Percentiles rank a stretch among this genome's conserved stretches.
phyloP scores from a whole-genome alignment of 2,888 invertebrate species.

The Sesamia inferens region DNA sequence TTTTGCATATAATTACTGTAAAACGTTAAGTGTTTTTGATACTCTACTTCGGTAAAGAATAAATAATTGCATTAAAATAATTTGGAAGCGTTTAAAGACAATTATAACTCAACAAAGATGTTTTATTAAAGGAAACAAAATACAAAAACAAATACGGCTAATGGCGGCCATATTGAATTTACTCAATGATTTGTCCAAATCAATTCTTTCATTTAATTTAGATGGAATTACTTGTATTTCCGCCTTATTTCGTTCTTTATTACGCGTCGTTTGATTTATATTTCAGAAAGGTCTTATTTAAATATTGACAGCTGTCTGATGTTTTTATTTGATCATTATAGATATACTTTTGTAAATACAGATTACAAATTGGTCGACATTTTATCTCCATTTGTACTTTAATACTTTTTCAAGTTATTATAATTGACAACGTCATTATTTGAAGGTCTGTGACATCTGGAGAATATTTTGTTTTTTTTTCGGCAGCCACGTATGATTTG shows the following conservation, averaged over 20 bases:
- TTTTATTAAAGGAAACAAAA: constrained; percentile 2
- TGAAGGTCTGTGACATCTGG: background rate
- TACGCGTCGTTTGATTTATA: constrained; percentile 33
- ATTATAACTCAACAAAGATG: constrained; percentile 6
- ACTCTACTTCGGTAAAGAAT: too few species aligned
- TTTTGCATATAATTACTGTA: too few species aligned
- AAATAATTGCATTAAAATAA: background rate
- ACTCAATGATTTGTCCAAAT: constrained; percentile 41
- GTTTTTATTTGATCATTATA: constrained; percentile 1
- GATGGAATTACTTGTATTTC: constrained; percentile 39
- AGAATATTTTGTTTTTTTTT: background rate
- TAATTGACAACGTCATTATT: background rate
- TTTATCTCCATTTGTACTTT: background rate
- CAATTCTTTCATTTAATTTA: constrained; percentile 46
- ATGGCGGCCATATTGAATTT: constrained; percentile 36
- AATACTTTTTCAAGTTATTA: background rate
- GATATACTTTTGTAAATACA: background rate
- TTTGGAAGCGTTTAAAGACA: background rate
- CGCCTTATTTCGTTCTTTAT: constrained; percentile 10
- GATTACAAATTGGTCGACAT: background rate
- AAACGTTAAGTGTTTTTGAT: too few species aligned
- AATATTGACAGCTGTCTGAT: constrained; percentile 6
- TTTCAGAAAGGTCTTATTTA: constrained; percentile 20
- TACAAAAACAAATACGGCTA: constrained; percentile 1
- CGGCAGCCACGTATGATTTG: background rate